A percentile compares a stretch with the other conserved stretches of the same genome.
phyloP scores from a whole-genome alignment of 2,797 vertebrate species.

The Typhlichthys eigenmanni region DNA sequence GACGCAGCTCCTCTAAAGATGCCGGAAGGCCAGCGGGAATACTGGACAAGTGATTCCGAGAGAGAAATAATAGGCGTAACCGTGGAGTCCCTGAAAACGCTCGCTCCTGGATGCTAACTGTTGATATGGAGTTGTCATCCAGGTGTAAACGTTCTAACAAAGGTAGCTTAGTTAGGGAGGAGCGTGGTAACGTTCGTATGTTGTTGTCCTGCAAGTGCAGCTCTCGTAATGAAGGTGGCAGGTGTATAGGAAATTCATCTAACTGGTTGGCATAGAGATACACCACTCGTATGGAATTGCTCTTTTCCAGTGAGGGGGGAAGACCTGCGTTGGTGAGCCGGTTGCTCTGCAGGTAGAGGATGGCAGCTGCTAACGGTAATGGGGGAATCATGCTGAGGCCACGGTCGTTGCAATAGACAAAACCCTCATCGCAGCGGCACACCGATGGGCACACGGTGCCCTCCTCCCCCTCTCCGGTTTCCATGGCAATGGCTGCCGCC shows the following conservation, averaged over 20 bases:
- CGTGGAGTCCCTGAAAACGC: conserved; percentile 89
- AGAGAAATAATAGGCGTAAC: conserved; percentile 88
- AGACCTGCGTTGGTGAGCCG: conserved; percentile 88
- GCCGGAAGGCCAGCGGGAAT: conserved; percentile 89
- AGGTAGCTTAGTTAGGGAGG: conserved; percentile 85
- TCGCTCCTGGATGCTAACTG: conserved; percentile 93
- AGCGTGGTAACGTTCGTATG: conserved; percentile 86
- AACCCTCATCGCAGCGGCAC: conserved; percentile 91
- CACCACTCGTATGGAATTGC: conserved; percentile 84
- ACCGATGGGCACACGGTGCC: conserved; percentile 86
- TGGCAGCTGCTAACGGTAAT: conserved; percentile 87
- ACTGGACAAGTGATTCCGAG: conserved; percentile 93
- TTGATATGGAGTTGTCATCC: conserved; percentile 96
- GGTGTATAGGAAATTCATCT: conserved; percentile 88
- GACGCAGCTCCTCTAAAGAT: conserved; percentile 88
- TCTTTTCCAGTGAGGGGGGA: conserved; percentile 81
- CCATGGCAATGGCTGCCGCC: conserved; percentile 79
- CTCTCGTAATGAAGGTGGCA: conserved; percentile 88
- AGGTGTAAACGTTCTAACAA: conserved; percentile 91
- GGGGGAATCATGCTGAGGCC: conserved; percentile 88
- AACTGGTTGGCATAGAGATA: conserved; percentile 94
- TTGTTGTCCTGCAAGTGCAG: conserved; percentile 97
- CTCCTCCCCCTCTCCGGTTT: conserved; percentile 77
- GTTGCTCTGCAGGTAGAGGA: conserved; percentile 98
- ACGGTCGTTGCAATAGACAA: conserved; percentile 96